Evolutionary conservation across 53 echinoderm and acorn worm species (phyloP).

Genomic region (Astropecten irregularis): DNA sequence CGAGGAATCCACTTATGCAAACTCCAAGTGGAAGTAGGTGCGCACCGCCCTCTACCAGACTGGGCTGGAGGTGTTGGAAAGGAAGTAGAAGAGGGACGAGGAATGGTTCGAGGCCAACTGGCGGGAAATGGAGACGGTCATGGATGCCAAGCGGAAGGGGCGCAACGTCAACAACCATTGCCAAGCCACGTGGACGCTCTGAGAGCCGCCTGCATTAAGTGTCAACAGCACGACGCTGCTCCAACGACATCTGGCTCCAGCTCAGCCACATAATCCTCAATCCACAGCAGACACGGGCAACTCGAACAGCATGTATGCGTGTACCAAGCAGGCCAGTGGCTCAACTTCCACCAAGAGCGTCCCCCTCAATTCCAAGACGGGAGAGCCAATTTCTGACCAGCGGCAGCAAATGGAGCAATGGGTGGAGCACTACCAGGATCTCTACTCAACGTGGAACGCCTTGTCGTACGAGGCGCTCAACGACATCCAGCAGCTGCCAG

Average conservation of each 20-base stretch:
- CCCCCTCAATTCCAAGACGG: neutral
- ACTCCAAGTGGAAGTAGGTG: too few species aligned
- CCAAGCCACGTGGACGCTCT: slow-evolving; percentile 29
- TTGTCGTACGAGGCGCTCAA: neutral
- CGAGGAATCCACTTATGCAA: too few species aligned
- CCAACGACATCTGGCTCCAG: slow-evolving; percentile 1
- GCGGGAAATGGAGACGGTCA: slow-evolving; percentile 30
- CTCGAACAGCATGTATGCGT: neutral
- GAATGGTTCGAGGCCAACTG: slow-evolving; percentile 62
- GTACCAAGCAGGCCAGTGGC: neutral
- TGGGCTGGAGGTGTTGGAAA: too few species aligned
- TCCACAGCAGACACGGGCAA: slow-evolving; percentile 2
- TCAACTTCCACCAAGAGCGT: neutral
- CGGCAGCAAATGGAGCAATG: too few species aligned
- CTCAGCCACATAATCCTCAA: too few species aligned
- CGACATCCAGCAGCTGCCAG: slow-evolving; percentile 9
- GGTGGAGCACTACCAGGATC: too few species aligned
- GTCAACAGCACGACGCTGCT: slow-evolving; percentile 25
- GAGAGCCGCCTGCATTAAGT: slow-evolving; percentile 1
- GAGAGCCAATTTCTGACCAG: neutral
- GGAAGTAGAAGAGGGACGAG: too few species aligned
- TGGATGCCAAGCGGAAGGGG: slow-evolving; percentile 54
- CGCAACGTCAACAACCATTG: slow-evolving; percentile 39
- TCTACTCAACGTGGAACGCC: too few species aligned
- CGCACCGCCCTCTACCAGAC: too few species aligned